Percentiles rank a stretch among this genome's conserved stretches.
Evolutionary conservation across 2,888 invertebrate genomes (phyloP).

Genomic region (Cheilosia pagana): DNA sequence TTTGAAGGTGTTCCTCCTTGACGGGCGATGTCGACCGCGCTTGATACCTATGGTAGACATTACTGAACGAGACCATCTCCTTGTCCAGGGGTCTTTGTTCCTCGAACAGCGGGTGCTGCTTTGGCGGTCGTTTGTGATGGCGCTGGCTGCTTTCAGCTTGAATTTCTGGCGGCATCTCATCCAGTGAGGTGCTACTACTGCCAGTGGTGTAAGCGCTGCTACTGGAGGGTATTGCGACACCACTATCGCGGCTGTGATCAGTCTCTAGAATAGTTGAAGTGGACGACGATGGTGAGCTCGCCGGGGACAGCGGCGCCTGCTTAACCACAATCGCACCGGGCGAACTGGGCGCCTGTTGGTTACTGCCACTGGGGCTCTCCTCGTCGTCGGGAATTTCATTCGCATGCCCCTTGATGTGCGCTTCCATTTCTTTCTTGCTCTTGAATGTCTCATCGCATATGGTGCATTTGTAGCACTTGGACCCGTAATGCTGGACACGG

Average conservation of each 20-base stretch:
- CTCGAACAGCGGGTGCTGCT: slow-evolving; percentile 43
- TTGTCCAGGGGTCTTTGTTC: slow-evolving; percentile 52
- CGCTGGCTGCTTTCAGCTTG: slow-evolving; percentile 73
- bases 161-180: slow-evolving; percentile 69
- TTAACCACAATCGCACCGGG: slow-evolving; percentile 46
- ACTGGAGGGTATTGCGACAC: slow-evolving; percentile 80
- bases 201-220: slow-evolving; percentile 75
- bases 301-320: slow-evolving; percentile 50
- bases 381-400: slow-evolving; percentile 85
- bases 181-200: slow-evolving; percentile 66
- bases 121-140: slow-evolving; percentile 83
- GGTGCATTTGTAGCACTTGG: slow-evolving; percentile 96
- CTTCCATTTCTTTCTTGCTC: slow-evolving; percentile 95
- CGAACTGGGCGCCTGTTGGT: slow-evolving; percentile 44
- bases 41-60: slow-evolving; percentile 68
- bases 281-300: slow-evolving; percentile 58
- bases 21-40: slow-evolving; percentile 64
- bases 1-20: slow-evolving; percentile 52
- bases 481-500: slow-evolving; percentile 95
- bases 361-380: slow-evolving; percentile 64
- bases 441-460: slow-evolving; percentile 95
- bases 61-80: slow-evolving; percentile 71
- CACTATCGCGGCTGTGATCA: slow-evolving; percentile 81
- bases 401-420: slow-evolving; percentile 92
- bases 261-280: slow-evolving; percentile 77